phyloP scores from a whole-genome alignment of 35 echinoderm and acorn worm species.

The Lytechinus pictus region DNA sequence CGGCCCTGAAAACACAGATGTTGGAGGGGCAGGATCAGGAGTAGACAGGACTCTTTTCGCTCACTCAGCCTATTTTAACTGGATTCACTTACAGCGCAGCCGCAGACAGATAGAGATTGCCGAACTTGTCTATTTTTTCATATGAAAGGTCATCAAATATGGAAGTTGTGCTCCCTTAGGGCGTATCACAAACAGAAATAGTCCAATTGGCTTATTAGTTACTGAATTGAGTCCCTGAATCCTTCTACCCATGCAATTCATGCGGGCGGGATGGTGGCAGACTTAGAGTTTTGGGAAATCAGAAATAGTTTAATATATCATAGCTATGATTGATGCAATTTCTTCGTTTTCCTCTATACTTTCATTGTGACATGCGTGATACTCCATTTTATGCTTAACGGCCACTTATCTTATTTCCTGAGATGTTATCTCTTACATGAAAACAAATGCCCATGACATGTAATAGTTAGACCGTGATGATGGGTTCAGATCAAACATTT shows the following conservation, averaged over 20 bases:
- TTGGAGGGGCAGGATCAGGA: conserved; percentile 15
- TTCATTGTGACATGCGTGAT: neutral
- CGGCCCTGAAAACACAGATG: conserved; percentile 45
- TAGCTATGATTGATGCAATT: neutral
- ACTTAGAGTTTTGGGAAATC: neutral
- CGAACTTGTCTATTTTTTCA: conserved; percentile 1
- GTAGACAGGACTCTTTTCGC: conserved; percentile 26
- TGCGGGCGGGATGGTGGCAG: neutral
- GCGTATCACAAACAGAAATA: conserved; percentile 12
- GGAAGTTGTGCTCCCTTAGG: conserved; percentile 8
- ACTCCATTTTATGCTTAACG: neutral
- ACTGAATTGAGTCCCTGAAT: neutral
- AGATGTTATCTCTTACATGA: neutral
- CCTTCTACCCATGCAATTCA: neutral
- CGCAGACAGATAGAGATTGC: neutral
- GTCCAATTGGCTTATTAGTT: neutral
- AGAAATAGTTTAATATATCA: neutral
- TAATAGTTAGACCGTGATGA: neutral
- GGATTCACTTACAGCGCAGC: neutral
- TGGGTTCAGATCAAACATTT: neutral
- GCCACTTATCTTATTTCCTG: neutral
- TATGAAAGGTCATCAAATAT: conserved; percentile 48
- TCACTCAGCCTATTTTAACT: conserved; percentile 45
- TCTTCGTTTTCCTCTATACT: neutral
- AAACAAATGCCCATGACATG: neutral